Evolutionary conservation across 2,888 invertebrate genomes (phyloP), one percentile per base, ranked within the genome.

Genomic region (Stramonita haemastoma): DNA sequence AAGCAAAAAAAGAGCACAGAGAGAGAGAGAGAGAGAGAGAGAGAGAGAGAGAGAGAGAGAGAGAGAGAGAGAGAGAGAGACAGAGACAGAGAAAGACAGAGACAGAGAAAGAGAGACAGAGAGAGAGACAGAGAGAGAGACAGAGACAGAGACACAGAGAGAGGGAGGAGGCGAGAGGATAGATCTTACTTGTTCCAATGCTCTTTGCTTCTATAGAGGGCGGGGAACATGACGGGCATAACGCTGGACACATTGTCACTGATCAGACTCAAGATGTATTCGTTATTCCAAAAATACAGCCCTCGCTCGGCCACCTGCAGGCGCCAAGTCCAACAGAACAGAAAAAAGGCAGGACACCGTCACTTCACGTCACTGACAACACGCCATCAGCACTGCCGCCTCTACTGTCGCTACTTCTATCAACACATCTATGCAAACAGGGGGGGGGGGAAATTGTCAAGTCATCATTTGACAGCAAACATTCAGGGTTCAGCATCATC

Each of bases 211-310:
- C 98, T 98, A 97, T 99, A 99, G 95, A 99, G 97, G 93, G 99
- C 98, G 92, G 99, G 99, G 97, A 99, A 99, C 99, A 99, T 99
- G 95, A 99, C 99, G 94, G 99, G 99, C 98, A 99, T 98, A 96
- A 99, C 99, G 95, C 98, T 98, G 96, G 98, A 98, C 96, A 98
- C 99, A 97, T 99, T 99, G 96, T 99, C 99, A 96, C 99, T 99
- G 97, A 99, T 99, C 96, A 99, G 97, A 92, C 99, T 99, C 98
- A 99, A 98, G 95, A 99, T 99, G 97, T 99, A 99, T 97, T 99
- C 99, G 97, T 99, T 99, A 97, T 99, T 99, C 99, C 99, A 99
- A 97, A 98, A 99, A 97, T 99, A 99, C 94, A 99, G 97, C 94
- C 99, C 99, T 96, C 99, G 97, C 96, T 99, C 99, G 93, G 99